Evolutionary conservation across 2,888 invertebrate species (phyloP).

Genomic region (Limnephilus lunatus): DNA sequence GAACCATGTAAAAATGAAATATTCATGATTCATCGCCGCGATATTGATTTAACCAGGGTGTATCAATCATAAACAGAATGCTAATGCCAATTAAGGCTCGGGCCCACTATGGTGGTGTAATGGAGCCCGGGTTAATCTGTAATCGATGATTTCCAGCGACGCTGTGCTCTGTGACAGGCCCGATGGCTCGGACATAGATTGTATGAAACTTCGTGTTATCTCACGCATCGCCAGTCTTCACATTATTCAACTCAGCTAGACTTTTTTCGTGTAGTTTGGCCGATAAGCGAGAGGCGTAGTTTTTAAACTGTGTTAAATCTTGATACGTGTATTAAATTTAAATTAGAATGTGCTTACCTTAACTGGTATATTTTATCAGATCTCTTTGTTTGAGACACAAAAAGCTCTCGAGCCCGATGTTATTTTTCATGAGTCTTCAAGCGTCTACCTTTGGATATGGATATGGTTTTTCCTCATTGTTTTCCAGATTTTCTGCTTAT

Average conservation of each 20-base stretch:
- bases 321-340: background rate
- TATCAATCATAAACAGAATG: background rate
- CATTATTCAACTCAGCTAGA: conserved; percentile 38
- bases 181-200: conserved; percentile 40
- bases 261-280: conserved; percentile 42
- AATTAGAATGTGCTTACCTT: too few species aligned
- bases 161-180: conserved; percentile 1
- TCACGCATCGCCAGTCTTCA: conserved; percentile 47
- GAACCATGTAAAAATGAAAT: background rate
- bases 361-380: too few species aligned
- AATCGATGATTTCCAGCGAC: conserved; percentile 4
- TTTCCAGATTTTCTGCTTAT: too few species aligned
- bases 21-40: background rate
- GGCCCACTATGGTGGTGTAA: background rate
- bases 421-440: too few species aligned
- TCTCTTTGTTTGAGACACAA: too few species aligned
- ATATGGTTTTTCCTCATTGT: too few species aligned
- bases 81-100: background rate
- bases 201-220: conserved; percentile 50
- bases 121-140: background rate
- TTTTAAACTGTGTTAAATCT: conserved; percentile 9
- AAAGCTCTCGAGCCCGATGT: too few species aligned
- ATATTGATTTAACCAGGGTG: background rate
- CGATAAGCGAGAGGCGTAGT: conserved; percentile 41
- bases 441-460: too few species aligned